phyloP scores from a whole-genome alignment of 1,140 invertebrate genomes.

The Caenorhabditis latens region DNA sequence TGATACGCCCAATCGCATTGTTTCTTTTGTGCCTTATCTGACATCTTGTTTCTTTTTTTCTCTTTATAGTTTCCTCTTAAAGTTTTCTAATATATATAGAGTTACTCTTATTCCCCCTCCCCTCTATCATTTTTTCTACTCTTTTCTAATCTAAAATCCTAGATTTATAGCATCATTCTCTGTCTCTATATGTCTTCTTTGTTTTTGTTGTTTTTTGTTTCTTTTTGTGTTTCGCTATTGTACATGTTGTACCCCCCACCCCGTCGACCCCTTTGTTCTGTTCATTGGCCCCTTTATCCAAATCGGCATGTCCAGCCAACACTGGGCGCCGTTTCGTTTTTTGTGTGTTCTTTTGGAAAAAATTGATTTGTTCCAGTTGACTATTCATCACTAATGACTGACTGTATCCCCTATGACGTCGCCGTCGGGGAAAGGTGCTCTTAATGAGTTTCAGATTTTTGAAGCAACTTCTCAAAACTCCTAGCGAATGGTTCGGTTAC shows the following conservation, averaged over 20 bases:
- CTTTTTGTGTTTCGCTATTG: background rate
- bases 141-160: background rate
- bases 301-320: background rate
- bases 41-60: too few relatives aligned
- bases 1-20: background rate
- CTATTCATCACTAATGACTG: too few relatives aligned
- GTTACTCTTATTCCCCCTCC: background rate
- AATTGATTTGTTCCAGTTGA: background rate
- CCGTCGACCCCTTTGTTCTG: too few relatives aligned
- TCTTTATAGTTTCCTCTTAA: background rate
- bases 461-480: too few relatives aligned
- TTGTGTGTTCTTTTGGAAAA: background rate
- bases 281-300: background rate
- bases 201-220: too few relatives aligned
- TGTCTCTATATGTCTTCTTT: background rate
- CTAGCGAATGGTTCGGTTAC: too few relatives aligned
- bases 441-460: too few relatives aligned
- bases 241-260: background rate
- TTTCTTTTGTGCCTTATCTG: background rate
- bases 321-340: background rate
- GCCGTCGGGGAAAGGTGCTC: too few relatives aligned
- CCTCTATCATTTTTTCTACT: background rate
- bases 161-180: slow-evolving; percentile 4
- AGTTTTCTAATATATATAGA: background rate
- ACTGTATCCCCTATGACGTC: too few relatives aligned